Evolutionary conservation across 2,888 invertebrate species (phyloP).

Genomic region (Linyphia triangularis): DNA sequence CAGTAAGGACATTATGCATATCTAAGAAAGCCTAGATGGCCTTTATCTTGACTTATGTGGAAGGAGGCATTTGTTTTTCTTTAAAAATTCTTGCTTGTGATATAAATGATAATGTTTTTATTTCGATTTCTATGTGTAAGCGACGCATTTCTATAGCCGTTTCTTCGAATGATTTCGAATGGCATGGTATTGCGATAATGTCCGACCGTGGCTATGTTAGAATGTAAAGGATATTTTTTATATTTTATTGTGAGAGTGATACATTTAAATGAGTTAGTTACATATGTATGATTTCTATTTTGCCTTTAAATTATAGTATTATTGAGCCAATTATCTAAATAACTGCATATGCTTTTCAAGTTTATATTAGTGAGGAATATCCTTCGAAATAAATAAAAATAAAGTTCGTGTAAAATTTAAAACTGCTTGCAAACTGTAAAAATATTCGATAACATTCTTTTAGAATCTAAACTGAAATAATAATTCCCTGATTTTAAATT

Average conservation of each 20-base stretch:
- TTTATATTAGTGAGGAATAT: too few species aligned
- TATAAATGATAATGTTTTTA: slow-evolving; percentile 44
- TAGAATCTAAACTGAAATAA: too few species aligned
- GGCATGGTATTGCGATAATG: not conserved
- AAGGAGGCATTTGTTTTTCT: slow-evolving; percentile 43
- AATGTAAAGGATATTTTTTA: not conserved
- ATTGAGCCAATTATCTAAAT: too few species aligned
- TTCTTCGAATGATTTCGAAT: not conserved
- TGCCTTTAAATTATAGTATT: too few species aligned
- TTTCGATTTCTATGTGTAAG: slow-evolving; percentile 24
- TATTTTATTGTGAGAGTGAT: not conserved
- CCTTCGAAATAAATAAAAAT: too few species aligned
- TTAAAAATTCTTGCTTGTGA: slow-evolving; percentile 13
- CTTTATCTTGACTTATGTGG: slow-evolving; percentile 60
- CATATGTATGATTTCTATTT: too few species aligned
- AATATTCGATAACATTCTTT: too few species aligned
- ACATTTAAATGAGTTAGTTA: too few species aligned
- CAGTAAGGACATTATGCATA: slow-evolving; percentile 53
- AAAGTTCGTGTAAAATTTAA: too few species aligned
- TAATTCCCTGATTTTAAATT: too few species aligned
- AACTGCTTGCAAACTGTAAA: too few species aligned
- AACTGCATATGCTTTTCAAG: too few species aligned
- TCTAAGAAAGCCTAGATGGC: slow-evolving; percentile 39
- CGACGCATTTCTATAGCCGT: not conserved
- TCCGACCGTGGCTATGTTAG: not conserved